Base-by-base conservation (phyloP, 2,113 vertebrate genomes). In the Alosa alosa region DNA sequence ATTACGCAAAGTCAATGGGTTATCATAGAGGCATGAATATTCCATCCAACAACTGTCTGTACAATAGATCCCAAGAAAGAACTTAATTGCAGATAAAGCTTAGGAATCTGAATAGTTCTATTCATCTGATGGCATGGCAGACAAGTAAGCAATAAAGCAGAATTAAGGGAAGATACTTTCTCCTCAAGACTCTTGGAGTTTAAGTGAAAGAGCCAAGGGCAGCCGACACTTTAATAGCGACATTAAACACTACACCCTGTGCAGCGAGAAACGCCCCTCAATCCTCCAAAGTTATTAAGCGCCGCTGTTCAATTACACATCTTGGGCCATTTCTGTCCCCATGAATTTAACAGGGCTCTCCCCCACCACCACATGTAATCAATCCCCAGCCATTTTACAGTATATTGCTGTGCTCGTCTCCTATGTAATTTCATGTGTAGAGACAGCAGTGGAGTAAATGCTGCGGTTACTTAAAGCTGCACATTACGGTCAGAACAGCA, bases 371-470 rank as follows among this genome's bases (percentile, higher is more conserved):
- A 13, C 25, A 72, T 31, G 64, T 72, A 55, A 72, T 72, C 64
- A 72, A 72, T 72, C 64, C 64, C 64, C 64, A 25, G 64, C 64
- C 64, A 72, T 72, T 72, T 72, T 72, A n/a, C n/a, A n/a, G n/a
- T n/a, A 72, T 72, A 72, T 31, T 1, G 31, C 64, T 36, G 25
- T 9, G 25, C 64, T 36, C 25, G 10, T 8, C 25, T 36, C 64
- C 64, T 72, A 31, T 72, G 64, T 72, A 13, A 72, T 72, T 72
- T 72, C 64, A 72, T 72, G 64, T 36, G 64, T 72, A 36, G 13
- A 72, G 31, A 72, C 25, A 64, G 60, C 20, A 72, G 64, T 36
- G 64, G 8, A 25, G 64, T 72, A 72, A 72, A 72, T 72, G 64
- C 64, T 72, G 64, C 64, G 11, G 64, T 72, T 72, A 72, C 64